phyloP scores from a whole-genome alignment of 2,888 invertebrate species.

The Augiades crinisus region DNA sequence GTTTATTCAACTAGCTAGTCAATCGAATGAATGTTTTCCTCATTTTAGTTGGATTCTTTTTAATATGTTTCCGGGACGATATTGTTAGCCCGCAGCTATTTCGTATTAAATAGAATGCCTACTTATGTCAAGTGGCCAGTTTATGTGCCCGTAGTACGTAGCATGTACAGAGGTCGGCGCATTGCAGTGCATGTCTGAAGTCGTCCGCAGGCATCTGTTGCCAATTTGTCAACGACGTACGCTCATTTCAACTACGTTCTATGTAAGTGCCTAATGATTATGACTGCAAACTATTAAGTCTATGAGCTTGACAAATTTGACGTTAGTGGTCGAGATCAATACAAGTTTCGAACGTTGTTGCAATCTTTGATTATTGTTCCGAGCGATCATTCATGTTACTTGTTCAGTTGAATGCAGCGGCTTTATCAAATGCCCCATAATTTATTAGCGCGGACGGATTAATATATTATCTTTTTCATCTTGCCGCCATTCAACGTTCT shows the following conservation, averaged over 20 bases:
- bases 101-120: slow-evolving; percentile 16
- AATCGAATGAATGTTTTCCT: slow-evolving; percentile 61
- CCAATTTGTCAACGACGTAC: slow-evolving; percentile 25
- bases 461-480: slow-evolving; percentile 53
- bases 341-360: slow-evolving; percentile 34
- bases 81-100: slow-evolving; percentile 14
- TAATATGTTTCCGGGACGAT: slow-evolving; percentile 37
- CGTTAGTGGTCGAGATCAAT: slow-evolving; percentile 16
- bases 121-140: slow-evolving; percentile 13
- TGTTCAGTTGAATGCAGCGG: slow-evolving; percentile 49
- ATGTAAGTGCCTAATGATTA: slow-evolving; percentile 8
- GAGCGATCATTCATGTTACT: slow-evolving; percentile 52
- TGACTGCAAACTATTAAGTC: slow-evolving; percentile 2
- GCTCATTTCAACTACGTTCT: slow-evolving; percentile 8
- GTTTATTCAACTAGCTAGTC: slow-evolving; percentile 66
- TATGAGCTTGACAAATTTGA: slow-evolving; percentile 22
- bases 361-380: slow-evolving; percentile 40
- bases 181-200: slow-evolving; percentile 24
- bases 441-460: slow-evolving; percentile 56
- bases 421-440: slow-evolving; percentile 62
- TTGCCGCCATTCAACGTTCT: slow-evolving; percentile 42
- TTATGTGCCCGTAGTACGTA: slow-evolving; percentile 8
- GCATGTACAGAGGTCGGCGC: slow-evolving; percentile 28
- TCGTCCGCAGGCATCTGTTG: slow-evolving; percentile 23
- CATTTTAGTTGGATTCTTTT: slow-evolving; percentile 43